phyloP scores from a whole-genome alignment of 2,797 vertebrate genomes.

The Xiphorhynchus erythropygius region DNA sequence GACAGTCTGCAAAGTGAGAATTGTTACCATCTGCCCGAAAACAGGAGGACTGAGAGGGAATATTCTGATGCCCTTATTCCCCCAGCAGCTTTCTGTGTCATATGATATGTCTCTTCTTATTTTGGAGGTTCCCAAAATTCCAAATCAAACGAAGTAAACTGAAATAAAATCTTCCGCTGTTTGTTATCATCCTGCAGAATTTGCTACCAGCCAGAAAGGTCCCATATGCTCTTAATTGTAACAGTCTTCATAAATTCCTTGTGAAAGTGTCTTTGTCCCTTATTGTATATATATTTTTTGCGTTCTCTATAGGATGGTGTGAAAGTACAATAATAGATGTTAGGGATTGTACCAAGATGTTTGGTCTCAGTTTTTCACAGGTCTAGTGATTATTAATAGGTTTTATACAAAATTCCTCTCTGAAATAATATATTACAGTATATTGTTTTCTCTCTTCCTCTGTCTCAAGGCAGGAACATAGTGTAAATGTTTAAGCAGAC shows the following conservation, averaged over 20 bases:
- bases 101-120: not conserved
- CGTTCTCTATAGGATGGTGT: slow-evolving; percentile 48
- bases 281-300: slow-evolving; percentile 66
- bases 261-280: slow-evolving; percentile 42
- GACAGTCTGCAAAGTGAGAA: slow-evolving; percentile 61
- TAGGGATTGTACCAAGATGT: slow-evolving; percentile 15
- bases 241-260: slow-evolving; percentile 63
- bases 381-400: slow-evolving; percentile 25
- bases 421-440: slow-evolving; percentile 12
- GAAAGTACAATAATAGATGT: slow-evolving; percentile 51
- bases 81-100: not conserved
- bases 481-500: slow-evolving; percentile 58
- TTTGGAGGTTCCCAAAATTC: slow-evolving; percentile 40
- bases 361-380: slow-evolving; percentile 15
- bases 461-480: slow-evolving; percentile 60
- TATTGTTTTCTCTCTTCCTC: not conserved
- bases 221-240: slow-evolving; percentile 17
- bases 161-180: slow-evolving; percentile 46
- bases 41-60: slow-evolving; percentile 34
- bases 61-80: slow-evolving; percentile 45
- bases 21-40: slow-evolving; percentile 40
- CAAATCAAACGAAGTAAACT: slow-evolving; percentile 35
- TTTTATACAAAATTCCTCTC: slow-evolving; percentile 62
- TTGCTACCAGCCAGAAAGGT: slow-evolving; percentile 32
- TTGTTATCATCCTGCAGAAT: slow-evolving; percentile 35